These are phyloP conservation scores for Lepilemur ruficaudatus DNA, from an alignment of 2,797 vertebrate genomes.

Conservation along the genomic window DNA sequence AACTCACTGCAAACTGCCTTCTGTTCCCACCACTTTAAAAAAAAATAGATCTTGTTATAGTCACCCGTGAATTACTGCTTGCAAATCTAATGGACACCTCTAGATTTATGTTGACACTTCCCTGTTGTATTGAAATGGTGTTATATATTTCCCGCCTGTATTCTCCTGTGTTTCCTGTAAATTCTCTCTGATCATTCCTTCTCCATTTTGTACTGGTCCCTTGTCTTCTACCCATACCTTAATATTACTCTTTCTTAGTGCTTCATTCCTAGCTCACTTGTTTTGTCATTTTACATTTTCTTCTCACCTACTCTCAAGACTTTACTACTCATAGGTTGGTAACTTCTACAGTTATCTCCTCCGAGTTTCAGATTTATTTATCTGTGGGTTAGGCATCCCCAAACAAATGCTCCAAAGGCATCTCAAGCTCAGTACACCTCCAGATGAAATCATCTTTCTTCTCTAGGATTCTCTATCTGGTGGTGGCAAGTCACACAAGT, in stretches of 20 bases:
- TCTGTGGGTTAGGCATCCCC: background rate
- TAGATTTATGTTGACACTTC: background rate
- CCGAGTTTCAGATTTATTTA: background rate
- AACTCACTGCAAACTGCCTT: background rate
- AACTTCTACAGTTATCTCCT: background rate
- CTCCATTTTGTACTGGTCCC: background rate
- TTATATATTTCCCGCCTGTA: background rate
- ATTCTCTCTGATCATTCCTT: background rate
- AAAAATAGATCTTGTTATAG: background rate
- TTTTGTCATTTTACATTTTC: background rate
- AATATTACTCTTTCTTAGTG: background rate
- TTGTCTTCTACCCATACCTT: background rate
- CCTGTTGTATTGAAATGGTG: background rate
- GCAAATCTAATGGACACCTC: background rate
- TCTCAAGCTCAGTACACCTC: background rate
- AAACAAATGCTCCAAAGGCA: background rate
- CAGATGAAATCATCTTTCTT: background rate
- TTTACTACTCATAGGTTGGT: background rate
- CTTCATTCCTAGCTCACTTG: background rate
- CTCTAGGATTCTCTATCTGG: background rate
- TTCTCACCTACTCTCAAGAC: background rate
- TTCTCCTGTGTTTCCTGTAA: background rate
- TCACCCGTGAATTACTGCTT: background rate
- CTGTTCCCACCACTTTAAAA: background rate
- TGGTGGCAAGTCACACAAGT: background rate